A percentile compares a stretch with the other conserved stretches of the same genome.
These are phyloP conservation scores for Stomatorhinus ivindoensis DNA, from an alignment of 2,113 vertebrate genomes.

Conservation along the genomic window DNA sequence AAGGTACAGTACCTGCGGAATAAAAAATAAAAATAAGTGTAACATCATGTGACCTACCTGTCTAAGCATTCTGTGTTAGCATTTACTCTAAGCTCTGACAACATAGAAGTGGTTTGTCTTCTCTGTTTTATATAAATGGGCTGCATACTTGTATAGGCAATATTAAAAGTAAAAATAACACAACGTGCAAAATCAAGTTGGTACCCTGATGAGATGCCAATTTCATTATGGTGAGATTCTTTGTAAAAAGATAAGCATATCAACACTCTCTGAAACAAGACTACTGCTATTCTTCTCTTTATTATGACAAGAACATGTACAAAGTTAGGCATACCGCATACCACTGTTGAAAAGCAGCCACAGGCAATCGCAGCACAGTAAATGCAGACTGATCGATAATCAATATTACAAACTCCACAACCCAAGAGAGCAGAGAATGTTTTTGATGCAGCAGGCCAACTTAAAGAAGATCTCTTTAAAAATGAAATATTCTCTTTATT, in stretches of 20 bases:
- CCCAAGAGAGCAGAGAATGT: background rate
- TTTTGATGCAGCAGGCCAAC: too few species aligned
- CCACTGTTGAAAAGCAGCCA: background rate
- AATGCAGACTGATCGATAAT: background rate
- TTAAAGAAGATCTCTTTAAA: too few species aligned
- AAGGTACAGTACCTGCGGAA: background rate
- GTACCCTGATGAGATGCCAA: background rate
- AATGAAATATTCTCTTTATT: too few species aligned
- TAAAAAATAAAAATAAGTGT: background rate
- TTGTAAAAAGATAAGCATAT: background rate
- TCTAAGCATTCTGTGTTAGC: background rate
- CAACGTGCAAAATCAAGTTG: background rate
- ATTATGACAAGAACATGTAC: background rate
- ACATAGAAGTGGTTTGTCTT: background rate
- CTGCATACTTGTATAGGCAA: background rate
- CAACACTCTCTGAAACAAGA: background rate
- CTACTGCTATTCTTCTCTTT: background rate
- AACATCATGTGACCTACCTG: background rate
- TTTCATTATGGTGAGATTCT: background rate
- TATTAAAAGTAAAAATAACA: background rate
- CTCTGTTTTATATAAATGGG: background rate
- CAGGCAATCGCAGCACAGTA: background rate
- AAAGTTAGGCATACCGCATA: background rate
- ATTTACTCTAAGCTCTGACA: background rate
- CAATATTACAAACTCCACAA: background rate